Percentiles rank a stretch among this genome's conserved stretches.
Evolutionary conservation across 2,797 vertebrate species (phyloP).

Genomic region (Hozukius guyotensis): DNA sequence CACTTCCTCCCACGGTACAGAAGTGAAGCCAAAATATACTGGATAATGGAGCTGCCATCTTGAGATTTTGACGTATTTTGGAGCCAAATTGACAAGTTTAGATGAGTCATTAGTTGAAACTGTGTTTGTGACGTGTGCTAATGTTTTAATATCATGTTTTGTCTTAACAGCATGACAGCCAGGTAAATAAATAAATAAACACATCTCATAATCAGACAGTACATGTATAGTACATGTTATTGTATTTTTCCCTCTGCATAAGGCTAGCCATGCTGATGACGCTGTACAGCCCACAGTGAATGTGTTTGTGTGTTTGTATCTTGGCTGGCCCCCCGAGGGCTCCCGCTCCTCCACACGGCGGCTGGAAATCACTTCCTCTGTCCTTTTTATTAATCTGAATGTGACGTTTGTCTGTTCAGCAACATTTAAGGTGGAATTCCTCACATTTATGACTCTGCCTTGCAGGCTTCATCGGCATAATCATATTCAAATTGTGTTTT

Average conservation of each 20-base stretch:
- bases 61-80: no score
- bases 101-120: not conserved
- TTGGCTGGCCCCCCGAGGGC: conserved; percentile 33
- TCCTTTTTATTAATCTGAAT: conserved; percentile 47
- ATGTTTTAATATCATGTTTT: conserved; percentile 64
- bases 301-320: conserved; percentile 2
- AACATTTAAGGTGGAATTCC: conserved; percentile 12
- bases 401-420: conserved; percentile 56
- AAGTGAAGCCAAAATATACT: no score
- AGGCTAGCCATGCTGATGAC: conserved; percentile 36
- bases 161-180: conserved; percentile 88
- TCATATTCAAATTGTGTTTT: conserved; percentile 16
- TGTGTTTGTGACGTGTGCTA: conserved; percentile 40
- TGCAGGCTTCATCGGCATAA: not conserved
- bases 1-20: no score
- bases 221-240: not conserved
- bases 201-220: not conserved
- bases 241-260: conserved; percentile 81
- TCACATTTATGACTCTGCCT: conserved; percentile 7
- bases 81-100: not conserved
- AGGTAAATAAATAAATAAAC: conserved; percentile 86
- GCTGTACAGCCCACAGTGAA: conserved; percentile 24
- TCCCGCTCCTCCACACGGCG: conserved; percentile 38
- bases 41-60: no score
- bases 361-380: conserved; percentile 37